Evolutionary conservation across 2,888 invertebrate genomes (phyloP).

Genomic region (Luffia ferchaultella): DNA sequence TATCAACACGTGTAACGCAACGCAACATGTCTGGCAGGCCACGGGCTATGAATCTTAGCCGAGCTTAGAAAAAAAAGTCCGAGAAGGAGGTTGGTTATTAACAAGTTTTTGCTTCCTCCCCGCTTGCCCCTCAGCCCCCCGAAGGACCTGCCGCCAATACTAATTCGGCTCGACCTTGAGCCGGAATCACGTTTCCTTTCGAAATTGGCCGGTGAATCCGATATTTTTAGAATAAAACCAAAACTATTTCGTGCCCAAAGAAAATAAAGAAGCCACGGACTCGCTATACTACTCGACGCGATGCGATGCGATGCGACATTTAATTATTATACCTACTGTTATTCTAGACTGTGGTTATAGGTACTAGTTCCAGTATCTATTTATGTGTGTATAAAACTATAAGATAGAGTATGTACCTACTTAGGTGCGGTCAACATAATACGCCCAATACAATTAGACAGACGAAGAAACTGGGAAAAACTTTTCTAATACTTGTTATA

Average conservation of each 20-base stretch:
- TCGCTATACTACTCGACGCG: neutral
- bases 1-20: neutral
- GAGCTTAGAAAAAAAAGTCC: conserved; percentile 41
- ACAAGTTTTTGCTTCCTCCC: conserved; percentile 47
- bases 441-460: no score
- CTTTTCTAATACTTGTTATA: no score
- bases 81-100: conserved; percentile 38
- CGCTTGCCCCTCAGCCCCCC: conserved; percentile 33
- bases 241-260: conserved; percentile 43
- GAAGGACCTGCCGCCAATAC: conserved; percentile 56
- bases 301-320: no score
- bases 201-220: conserved; percentile 61
- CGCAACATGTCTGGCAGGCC: conserved; percentile 12
- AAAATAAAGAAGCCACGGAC: neutral
- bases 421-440: no score
- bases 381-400: no score
- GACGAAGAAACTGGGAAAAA: no score
- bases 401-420: no score
- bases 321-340: no score
- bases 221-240: conserved; percentile 63
- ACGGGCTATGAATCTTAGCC: conserved; percentile 35
- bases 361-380: no score
- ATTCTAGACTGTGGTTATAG: no score
- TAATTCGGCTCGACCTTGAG: conserved; percentile 58
- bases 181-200: conserved; percentile 63